Evolutionary conservation across 2,888 invertebrate species (phyloP).

Genomic region (Campoplex capitator): DNA sequence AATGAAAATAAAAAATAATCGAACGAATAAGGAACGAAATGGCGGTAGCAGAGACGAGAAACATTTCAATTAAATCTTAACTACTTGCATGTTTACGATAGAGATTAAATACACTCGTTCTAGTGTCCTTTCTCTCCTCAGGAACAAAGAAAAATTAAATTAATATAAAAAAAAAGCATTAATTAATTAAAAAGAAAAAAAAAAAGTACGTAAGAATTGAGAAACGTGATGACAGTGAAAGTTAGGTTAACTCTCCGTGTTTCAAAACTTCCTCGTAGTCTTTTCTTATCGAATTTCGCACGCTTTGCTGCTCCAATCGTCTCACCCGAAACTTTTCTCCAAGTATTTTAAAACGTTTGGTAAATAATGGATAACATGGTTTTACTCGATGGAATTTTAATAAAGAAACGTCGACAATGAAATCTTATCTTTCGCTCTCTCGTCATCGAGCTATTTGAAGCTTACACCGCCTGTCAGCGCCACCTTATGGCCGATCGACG

Average conservation of each 20-base stretch:
- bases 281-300: constrained; percentile 6
- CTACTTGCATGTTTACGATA: constrained; percentile 70
- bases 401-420: too few species aligned
- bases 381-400: neutral
- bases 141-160: constrained; percentile 61
- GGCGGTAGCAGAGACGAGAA: constrained; percentile 36
- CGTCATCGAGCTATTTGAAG: neutral
- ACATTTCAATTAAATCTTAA: constrained; percentile 65
- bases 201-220: constrained; percentile 2
- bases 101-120: constrained; percentile 69
- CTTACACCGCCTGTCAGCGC: neutral
- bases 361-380: neutral
- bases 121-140: constrained; percentile 73
- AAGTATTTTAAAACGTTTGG: neutral
- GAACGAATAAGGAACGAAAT: constrained; percentile 8
- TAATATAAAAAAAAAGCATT: neutral
- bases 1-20: constrained; percentile 8
- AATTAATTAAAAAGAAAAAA: neutral
- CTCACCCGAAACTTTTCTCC: constrained; percentile 14
- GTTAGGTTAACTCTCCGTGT: neutral
- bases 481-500: neutral
- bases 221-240: constrained; percentile 10
- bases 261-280: constrained; percentile 28
- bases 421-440: neutral
- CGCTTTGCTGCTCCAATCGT: constrained; percentile 9